Percentiles rank a stretch among this genome's conserved stretches.
Evolutionary conservation across 30 jellyfish, hydroid and myxozoan genomes (phyloP).

Genomic region (Pseudorhiza aurosa): DNA sequence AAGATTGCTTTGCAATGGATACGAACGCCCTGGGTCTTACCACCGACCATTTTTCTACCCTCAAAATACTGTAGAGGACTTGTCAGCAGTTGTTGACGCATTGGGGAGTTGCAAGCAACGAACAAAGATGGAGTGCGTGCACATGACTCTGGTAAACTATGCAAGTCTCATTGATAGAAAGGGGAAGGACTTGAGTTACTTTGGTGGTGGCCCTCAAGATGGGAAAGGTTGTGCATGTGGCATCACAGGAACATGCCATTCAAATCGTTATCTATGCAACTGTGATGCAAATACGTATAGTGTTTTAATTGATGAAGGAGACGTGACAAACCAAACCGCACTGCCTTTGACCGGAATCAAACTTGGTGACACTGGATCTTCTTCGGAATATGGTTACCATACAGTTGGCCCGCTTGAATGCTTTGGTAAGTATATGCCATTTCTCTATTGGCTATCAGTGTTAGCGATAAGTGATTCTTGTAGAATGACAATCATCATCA

Average conservation of each 20-base stretch:
- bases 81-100: slow-evolving; percentile 29
- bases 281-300: slow-evolving; percentile 35
- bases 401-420: slow-evolving; percentile 52
- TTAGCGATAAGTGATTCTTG: too few relatives aligned
- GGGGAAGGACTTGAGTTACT: slow-evolving; percentile 1
- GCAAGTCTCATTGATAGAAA: slow-evolving; percentile 18
- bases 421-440: slow-evolving; percentile 35
- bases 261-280: slow-evolving; percentile 21
- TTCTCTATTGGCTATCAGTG: too few relatives aligned
- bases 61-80: slow-evolving; percentile 2
- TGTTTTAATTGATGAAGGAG: slow-evolving; percentile 38
- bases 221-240: slow-evolving; percentile 77
- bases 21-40: neutral
- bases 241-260: slow-evolving; percentile 28
- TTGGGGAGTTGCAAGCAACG: slow-evolving; percentile 21
- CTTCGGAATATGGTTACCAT: slow-evolving; percentile 31
- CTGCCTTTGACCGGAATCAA: slow-evolving; percentile 54
- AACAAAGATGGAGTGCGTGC: slow-evolving; percentile 28
- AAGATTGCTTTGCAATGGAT: neutral
- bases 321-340: slow-evolving; percentile 9
- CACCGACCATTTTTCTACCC: neutral
- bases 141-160: neutral
- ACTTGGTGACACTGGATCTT: slow-evolving; percentile 33
- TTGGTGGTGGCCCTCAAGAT: slow-evolving; percentile 57
- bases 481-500: too few relatives aligned